Evolutionary conservation across 2,888 invertebrate genomes (phyloP).

Genomic region (Lymantria monacha): DNA sequence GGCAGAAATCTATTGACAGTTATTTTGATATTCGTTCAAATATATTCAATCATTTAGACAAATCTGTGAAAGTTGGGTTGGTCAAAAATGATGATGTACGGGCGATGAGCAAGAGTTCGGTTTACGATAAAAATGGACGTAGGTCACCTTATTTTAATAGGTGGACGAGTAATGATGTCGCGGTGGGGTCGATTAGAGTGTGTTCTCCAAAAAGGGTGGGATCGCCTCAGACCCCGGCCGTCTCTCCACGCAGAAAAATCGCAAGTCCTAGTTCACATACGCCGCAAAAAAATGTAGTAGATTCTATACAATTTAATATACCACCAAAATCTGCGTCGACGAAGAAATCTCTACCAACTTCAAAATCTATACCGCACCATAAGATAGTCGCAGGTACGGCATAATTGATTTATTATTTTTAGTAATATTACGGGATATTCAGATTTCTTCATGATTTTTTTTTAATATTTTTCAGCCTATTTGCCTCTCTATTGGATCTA

Average conservation of each 20-base stretch:
- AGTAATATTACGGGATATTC: too few relatives aligned
- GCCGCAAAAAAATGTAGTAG: slow-evolving; percentile 49
- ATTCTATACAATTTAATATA: slow-evolving; percentile 53
- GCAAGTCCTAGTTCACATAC: slow-evolving; percentile 44
- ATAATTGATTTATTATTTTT: background rate
- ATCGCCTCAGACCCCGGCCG: slow-evolving; percentile 42
- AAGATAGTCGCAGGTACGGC: slow-evolving; percentile 69
- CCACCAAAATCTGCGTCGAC: slow-evolving; percentile 51
- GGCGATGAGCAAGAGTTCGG: slow-evolving; percentile 67
- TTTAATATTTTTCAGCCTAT: too few relatives aligned
- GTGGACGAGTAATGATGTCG: slow-evolving; percentile 42
- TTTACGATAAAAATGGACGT: slow-evolving; percentile 54
- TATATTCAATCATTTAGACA: slow-evolving; percentile 25
- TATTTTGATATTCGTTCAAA: slow-evolving; percentile 46
- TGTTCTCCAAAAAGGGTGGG: slow-evolving; percentile 34
- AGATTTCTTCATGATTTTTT: too few relatives aligned
- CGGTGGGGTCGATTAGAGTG: slow-evolving; percentile 35
- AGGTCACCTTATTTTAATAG: slow-evolving; percentile 35
- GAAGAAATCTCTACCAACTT: slow-evolving; percentile 36
- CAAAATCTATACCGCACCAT: slow-evolving; percentile 56
- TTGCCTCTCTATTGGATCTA: too few relatives aligned
- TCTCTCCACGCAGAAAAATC: slow-evolving; percentile 41
- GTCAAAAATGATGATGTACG: slow-evolving; percentile 44
- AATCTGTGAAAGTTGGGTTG: slow-evolving; percentile 23
- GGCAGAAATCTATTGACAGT: slow-evolving; percentile 56